Evolutionary conservation across 2,113 vertebrate genomes (phyloP), one percentile per base, ranked within the genome.

Genomic region (Ardeotis arabs): DNA sequence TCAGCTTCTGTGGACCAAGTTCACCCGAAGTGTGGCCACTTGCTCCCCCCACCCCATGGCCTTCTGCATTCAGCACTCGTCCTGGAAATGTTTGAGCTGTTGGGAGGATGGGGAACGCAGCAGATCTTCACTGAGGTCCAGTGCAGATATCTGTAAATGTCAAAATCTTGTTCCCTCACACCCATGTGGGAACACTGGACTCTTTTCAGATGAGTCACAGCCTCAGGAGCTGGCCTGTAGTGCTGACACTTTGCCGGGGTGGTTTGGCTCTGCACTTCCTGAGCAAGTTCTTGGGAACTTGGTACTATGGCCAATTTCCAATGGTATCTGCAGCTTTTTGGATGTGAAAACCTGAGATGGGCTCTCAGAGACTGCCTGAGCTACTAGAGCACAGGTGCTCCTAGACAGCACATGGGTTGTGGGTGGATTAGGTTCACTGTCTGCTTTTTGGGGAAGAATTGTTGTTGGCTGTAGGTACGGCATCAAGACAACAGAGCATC

Each of bases 321-420:
- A 2, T 6, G 21, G 41, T 24, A 39, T 35, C 41, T 49, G 55
- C 63, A 75, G 53, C 35, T 75, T 87, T 77, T 64, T 59, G 60
- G 12, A 6, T 6, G 11, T 83, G 76, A 14, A 77, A 44, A 7
- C 10, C 20, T 22, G 33, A 72, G 60, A 56, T 0, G 3, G 50
- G 68, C 23, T 81, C 56, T 60, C 37, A 52, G 73, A 72, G 27
- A 6, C 4, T 31, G 44, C 60, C 49, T 47, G 64, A 55, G 27
- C 25, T 49, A 53, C 22, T 4, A 80, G 60, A 74, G 18, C 58
- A 44, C 47, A 63, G 60, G 50, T 29, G 21, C 10, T 68, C 29
- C 85, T 29, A 56, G 47, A 39, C 69, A 63, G 27, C 41, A 12
- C 0, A 0, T 9, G 76, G 23, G 10, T 8, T 3, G 1, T 21